Conservation (phyloP, 2,888 invertebrate genomes). For the Netelia fuscicornis region DNA sequence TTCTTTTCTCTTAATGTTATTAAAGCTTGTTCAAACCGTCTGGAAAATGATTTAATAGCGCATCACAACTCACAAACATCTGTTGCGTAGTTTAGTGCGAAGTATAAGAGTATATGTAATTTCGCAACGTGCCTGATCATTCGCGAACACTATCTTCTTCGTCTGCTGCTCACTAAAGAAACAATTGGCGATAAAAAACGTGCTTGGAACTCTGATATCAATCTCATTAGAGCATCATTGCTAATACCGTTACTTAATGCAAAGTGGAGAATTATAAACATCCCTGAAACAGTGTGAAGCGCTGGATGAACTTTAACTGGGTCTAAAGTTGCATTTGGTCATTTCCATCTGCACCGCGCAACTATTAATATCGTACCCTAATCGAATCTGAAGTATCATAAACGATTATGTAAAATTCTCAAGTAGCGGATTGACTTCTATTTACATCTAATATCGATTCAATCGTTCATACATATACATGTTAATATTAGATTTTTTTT, state of each 20-base stretch:
- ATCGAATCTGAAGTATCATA: too few species aligned
- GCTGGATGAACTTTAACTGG: not conserved
- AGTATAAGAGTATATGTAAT: constrained; percentile 11
- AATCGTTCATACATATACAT: not conserved
- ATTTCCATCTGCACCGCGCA: too few species aligned
- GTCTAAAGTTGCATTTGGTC: too few species aligned
- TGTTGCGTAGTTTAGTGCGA: constrained; percentile 10
- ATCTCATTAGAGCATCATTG: constrained; percentile 37
- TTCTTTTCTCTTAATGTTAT: not conserved
- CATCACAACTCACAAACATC: constrained; percentile 1
- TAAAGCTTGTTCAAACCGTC: not conserved
- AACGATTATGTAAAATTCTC: too few species aligned
- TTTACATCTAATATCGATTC: not conserved
- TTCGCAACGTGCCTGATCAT: constrained; percentile 45
- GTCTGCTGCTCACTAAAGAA: constrained; percentile 4
- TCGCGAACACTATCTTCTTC: constrained; percentile 23
- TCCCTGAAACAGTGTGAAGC: not conserved
- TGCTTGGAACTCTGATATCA: constrained; percentile 5
- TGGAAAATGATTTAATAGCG: constrained; percentile 14
- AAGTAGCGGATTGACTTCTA: too few species aligned
- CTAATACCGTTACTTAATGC: constrained; percentile 15
- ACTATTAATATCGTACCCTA: too few species aligned
- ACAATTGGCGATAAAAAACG: constrained; percentile 37
- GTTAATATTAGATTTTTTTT: not conserved
- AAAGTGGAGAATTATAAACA: constrained; percentile 6